A percentile compares a stretch with the other conserved stretches of the same genome.
Conservation (phyloP, 2,888 invertebrate species). For the Tuta absoluta region DNA sequence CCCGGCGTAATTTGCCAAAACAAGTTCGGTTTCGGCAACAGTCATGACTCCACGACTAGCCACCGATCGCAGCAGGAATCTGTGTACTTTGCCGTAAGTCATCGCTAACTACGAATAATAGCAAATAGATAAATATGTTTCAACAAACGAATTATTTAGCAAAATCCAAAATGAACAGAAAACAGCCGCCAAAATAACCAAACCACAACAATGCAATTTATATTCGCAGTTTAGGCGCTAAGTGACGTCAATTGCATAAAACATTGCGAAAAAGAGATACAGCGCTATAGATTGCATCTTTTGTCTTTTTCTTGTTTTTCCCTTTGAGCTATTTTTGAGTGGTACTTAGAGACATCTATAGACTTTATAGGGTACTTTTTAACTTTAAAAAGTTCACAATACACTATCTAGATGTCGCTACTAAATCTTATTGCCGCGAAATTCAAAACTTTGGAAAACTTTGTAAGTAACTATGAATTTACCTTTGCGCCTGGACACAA, state of each 20-base stretch:
- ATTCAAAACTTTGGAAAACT: too few relatives aligned
- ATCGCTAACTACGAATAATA: conserved; percentile 38
- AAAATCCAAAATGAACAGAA: not conserved
- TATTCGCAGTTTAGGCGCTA: not conserved
- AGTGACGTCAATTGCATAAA: not conserved
- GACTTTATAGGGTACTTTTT: not conserved
- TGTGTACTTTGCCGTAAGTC: conserved; percentile 58
- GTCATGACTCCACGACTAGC: conserved; percentile 66
- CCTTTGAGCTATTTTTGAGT: not conserved
- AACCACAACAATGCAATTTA: not conserved
- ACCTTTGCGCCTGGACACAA: too few relatives aligned
- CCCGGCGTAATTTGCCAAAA: conserved; percentile 42
- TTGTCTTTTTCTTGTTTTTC: not conserved
- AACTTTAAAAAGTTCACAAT: not conserved
- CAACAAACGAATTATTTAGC: not conserved
- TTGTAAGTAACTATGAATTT: too few relatives aligned
- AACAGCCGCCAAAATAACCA: not conserved
- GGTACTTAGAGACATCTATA: not conserved
- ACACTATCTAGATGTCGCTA: not conserved
- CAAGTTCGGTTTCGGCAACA: conserved; percentile 49
- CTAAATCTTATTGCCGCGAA: too few relatives aligned
- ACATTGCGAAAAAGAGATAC: not conserved
- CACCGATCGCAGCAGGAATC: conserved; percentile 61
- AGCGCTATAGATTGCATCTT: not conserved
- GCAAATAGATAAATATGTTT: not conserved